Evolutionary conservation across 2,888 invertebrate genomes (phyloP).

Genomic region (Calameuta filiformis): DNA sequence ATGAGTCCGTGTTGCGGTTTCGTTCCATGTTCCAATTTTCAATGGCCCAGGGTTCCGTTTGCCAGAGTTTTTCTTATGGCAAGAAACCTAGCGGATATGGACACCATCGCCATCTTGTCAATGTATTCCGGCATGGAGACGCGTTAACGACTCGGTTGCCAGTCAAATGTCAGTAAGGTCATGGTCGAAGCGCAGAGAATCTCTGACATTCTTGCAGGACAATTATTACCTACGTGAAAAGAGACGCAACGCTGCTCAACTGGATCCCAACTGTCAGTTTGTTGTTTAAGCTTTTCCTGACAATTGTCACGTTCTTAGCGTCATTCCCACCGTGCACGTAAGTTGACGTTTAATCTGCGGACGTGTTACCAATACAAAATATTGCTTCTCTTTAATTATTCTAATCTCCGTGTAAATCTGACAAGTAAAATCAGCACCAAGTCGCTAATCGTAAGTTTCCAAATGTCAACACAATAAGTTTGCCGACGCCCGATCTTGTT

Average conservation of each 20-base stretch:
- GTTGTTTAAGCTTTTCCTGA: neutral
- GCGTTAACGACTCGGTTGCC: neutral
- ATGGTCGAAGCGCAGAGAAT: conserved; percentile 32
- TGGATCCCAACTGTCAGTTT: neutral
- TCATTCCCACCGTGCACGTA: neutral
- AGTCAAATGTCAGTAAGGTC: conserved; percentile 43
- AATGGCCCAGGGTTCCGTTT: neutral
- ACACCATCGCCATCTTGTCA: neutral
- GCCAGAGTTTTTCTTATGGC: neutral
- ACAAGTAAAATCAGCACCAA: neutral
- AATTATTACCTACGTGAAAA: neutral
- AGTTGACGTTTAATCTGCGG: neutral
- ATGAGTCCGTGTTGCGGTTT: neutral
- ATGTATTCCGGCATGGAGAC: neutral
- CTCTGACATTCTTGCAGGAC: conserved; percentile 4
- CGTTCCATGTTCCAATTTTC: neutral
- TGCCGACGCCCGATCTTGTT: neutral
- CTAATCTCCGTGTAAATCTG: neutral
- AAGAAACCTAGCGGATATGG: neutral
- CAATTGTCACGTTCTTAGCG: neutral
- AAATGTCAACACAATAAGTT: neutral
- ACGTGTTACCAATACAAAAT: neutral
- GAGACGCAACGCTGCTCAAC: neutral
- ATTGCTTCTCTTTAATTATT: neutral
- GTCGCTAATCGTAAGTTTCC: neutral